Evolutionary conservation across 1,140 invertebrate genomes (phyloP), one percentile per base, ranked within the genome.

Genomic region (Campoletis sonorensis): DNA sequence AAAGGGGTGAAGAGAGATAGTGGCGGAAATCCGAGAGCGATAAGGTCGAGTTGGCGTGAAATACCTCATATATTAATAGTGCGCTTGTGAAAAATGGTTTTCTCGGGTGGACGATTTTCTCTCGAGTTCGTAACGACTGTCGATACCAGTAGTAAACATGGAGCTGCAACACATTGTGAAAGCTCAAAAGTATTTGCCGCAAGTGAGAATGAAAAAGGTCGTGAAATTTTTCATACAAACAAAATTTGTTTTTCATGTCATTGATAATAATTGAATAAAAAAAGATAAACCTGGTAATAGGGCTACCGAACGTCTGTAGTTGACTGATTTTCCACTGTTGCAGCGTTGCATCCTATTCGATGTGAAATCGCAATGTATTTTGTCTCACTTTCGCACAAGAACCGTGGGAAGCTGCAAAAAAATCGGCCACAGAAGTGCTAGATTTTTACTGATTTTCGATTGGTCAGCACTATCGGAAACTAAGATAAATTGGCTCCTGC

Each of bases 21-120:
- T 45, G 40, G 40, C 40, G 40, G 40, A 45, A 45, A 45, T 45
- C 40, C 40, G 40, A 45, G 40, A 5, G 40, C 40, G 40, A 45
- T 45, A 45, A 45, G 40, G 40, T 45, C 40, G 40, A 45, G 40
- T 45, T 45, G 40, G 40, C 40, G 40, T 45, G 40, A 45, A 58
- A 58, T 58, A 58, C 54, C 54, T 58, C 54, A 58, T 58, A 58
- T n/a, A 58, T 58, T 58, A 58, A 8, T 23, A 58, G 54, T 58
- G 54, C 21, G 54, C 21, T n/a, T n/a, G 21, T 58, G 54, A 58
- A 58, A 58, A 58, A 58, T 58, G 40, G 54, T 58, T 58, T 58
- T 58, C 54, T 58, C 21, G 18, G 18, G 54, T 58, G 54, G 21
- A 58, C 21, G 54, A 23, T 58, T 58, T 58, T 58, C 54, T 58